These are phyloP conservation scores for Centropus bengalensis DNA, from an alignment of 2,113 vertebrate genomes.

Conservation along the genomic window DNA sequence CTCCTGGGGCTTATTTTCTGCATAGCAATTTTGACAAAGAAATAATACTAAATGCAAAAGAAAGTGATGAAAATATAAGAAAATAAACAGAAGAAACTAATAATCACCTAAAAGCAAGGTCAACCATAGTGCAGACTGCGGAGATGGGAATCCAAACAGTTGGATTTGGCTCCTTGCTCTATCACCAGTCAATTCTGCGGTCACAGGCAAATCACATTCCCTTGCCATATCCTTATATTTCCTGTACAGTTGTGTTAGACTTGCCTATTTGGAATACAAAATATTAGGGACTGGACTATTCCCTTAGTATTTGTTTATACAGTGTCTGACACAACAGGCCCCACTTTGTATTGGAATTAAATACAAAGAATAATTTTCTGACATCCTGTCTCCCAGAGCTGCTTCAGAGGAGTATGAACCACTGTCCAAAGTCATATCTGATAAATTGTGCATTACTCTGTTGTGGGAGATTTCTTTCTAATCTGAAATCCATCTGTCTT, in stretches of 20 bases:
- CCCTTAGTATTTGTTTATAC: slow-evolving; percentile 23
- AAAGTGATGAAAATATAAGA: not conserved
- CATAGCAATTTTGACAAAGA: not conserved
- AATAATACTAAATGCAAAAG: not conserved
- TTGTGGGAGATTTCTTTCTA: slow-evolving; percentile 24
- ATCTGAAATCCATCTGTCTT: slow-evolving; percentile 60
- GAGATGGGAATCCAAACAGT: not conserved
- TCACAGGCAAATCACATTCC: not conserved
- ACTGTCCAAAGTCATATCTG: not conserved
- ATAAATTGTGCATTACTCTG: slow-evolving; percentile 18
- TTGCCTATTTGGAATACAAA: not conserved
- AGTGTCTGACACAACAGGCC: not conserved
- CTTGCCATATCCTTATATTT: not conserved
- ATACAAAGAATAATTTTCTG: slow-evolving; percentile 4
- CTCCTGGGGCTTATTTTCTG: not conserved
- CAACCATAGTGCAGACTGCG: not conserved
- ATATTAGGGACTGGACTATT: not conserved
- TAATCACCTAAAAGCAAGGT: not conserved
- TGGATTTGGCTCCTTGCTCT: slow-evolving; percentile 1
- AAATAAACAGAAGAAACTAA: not conserved
- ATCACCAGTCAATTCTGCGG: not conserved
- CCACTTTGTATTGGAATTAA: slow-evolving; percentile 20
- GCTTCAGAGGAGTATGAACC: slow-evolving; percentile 7
- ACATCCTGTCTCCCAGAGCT: slow-evolving; percentile 37
- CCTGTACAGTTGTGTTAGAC: not conserved